Conservation (phyloP, 2,113 vertebrate genomes). For the Atrichornis clamosus region DNA sequence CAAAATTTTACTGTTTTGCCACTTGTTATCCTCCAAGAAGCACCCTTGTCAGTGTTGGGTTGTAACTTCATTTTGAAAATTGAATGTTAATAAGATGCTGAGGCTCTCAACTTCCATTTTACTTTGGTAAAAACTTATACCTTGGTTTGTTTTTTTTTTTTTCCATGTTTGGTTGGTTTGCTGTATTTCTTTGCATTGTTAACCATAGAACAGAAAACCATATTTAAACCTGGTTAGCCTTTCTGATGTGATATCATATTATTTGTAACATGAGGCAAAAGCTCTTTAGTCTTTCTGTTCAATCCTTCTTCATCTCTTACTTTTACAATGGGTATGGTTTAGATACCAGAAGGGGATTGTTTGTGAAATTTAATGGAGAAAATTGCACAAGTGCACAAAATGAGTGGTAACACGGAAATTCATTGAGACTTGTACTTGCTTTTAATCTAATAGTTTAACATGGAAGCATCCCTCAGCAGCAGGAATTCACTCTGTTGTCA, state of each 20-base stretch:
- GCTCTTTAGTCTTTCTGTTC: neutral
- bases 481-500: constrained; percentile 19
- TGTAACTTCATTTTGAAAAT: constrained; percentile 3
- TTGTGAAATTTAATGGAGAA: neutral
- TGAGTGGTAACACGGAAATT: neutral
- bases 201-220: neutral
- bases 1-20: neutral
- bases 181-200: neutral
- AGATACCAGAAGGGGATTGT: neutral
- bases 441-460: neutral
- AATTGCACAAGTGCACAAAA: neutral
- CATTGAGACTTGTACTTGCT: neutral
- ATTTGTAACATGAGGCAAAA: neutral
- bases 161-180: neutral
- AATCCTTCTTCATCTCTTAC: neutral
- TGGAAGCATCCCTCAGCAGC: neutral
- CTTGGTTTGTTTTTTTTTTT: neutral
- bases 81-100: neutral
- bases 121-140: neutral
- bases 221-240: neutral
- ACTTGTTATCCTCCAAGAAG: neutral
- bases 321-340: neutral
- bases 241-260: neutral
- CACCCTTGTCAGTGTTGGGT: neutral
- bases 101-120: neutral